Conservation (phyloP, 2,113 vertebrate species). For the Balaeniceps rex region DNA sequence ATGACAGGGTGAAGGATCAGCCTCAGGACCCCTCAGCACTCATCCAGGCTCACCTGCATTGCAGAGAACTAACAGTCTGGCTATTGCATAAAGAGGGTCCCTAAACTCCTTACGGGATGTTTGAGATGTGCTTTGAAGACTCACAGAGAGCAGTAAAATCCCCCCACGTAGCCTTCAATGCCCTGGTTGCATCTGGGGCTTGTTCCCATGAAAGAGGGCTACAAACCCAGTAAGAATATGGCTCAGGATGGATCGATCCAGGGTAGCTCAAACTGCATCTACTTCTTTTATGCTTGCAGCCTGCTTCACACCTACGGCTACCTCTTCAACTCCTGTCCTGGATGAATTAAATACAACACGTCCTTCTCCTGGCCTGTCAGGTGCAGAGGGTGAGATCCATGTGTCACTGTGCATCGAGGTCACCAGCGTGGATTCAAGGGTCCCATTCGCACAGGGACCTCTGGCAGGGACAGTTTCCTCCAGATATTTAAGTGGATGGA, state of each 20-base stretch:
- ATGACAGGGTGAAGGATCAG: background rate
- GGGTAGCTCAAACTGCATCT: background rate
- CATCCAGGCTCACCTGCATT: background rate
- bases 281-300: background rate
- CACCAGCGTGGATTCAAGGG: background rate
- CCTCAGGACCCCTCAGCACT: background rate
- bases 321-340: background rate
- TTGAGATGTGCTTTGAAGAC: background rate
- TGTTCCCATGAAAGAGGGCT: background rate
- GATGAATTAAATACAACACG: background rate
- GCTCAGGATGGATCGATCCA: background rate
- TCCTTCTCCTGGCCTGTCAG: background rate
- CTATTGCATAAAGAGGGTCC: background rate
- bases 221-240: background rate
- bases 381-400: fast-evolving
- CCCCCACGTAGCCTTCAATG: fast-evolving
- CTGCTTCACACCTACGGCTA: background rate
- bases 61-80: background rate
- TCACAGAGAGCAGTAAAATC: background rate
- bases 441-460: background rate
- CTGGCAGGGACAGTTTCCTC: background rate
- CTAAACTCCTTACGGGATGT: background rate
- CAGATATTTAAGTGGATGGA: background rate
- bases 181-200: background rate
- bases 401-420: fast-evolving